A percentile compares a stretch with the other conserved stretches of the same genome.
phyloP scores from a whole-genome alignment of 2,797 vertebrate genomes.

The Oryzias dopingdopingensis region DNA sequence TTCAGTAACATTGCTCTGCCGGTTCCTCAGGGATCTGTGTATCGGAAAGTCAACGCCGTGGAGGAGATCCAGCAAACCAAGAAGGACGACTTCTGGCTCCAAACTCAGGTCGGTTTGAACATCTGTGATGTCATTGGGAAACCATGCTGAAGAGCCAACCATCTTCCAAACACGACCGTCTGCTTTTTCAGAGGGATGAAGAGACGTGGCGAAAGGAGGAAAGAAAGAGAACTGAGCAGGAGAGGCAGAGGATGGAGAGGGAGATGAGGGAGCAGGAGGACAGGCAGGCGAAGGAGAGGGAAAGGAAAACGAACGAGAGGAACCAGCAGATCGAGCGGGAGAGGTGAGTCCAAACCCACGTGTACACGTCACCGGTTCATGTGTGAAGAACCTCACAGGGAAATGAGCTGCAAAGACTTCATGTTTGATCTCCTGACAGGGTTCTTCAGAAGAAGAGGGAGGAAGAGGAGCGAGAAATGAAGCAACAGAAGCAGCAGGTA shows the following conservation, averaged over 20 bases:
- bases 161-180: not conserved
- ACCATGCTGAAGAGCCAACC: not conserved
- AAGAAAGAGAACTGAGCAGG: constrained; percentile 62
- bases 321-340: constrained; percentile 72
- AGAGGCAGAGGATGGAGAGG: constrained; percentile 72
- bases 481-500: constrained; percentile 51
- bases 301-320: constrained; percentile 74
- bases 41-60: constrained; percentile 84
- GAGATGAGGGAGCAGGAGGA: constrained; percentile 81
- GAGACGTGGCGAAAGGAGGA: constrained; percentile 79
- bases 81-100: constrained; percentile 89
- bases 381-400: too few relatives aligned
- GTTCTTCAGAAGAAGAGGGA: constrained; percentile 72
- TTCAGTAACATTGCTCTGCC: constrained; percentile 1
- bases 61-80: constrained; percentile 85
- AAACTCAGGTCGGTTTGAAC: constrained; percentile 80
- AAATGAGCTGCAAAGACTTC: not conserved
- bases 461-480: constrained; percentile 43
- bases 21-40: constrained; percentile 82
- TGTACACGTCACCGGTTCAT: too few relatives aligned
- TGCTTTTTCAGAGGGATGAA: constrained; percentile 81
- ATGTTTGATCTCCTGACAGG: constrained; percentile 50
- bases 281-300: constrained; percentile 73
- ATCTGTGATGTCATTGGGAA: not conserved
- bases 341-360: constrained; percentile 64